phyloP scores from a whole-genome alignment of 2,113 vertebrate genomes.

The Myodes glareolus region DNA sequence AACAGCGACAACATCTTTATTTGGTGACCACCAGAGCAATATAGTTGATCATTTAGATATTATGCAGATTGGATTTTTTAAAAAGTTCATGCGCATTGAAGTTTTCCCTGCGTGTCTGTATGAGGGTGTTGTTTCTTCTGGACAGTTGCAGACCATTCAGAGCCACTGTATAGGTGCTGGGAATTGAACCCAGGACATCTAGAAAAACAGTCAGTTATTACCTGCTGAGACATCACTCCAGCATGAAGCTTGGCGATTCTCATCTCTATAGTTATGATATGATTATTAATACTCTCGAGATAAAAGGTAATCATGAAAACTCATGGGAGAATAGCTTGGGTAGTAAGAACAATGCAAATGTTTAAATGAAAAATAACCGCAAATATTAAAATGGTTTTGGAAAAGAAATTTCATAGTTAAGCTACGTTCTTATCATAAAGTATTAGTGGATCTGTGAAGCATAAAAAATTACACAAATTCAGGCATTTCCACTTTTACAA shows the following conservation, averaged over 20 bases:
- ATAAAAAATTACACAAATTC: not conserved
- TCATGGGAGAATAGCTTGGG: not conserved
- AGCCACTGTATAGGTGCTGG: not conserved
- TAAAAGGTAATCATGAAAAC: not conserved
- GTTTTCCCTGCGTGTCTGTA: not conserved
- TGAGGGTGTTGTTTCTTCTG: not conserved
- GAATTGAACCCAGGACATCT: not conserved
- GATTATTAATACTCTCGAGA: not conserved
- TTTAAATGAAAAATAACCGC: not conserved
- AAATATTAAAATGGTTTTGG: not conserved
- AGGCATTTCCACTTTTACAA: not conserved
- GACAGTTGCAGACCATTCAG: not conserved
- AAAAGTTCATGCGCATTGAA: not conserved
- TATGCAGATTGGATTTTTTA: not conserved
- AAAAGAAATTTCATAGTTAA: not conserved
- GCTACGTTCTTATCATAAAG: not conserved
- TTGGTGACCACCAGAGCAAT: not conserved
- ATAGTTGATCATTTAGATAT: not conserved
- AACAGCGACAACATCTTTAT: not conserved
- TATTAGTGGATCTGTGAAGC: not conserved
- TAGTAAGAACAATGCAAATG: not conserved
- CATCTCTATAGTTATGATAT: not conserved
- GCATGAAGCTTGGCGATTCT: not conserved
- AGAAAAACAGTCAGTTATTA: not conserved
- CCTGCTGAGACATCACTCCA: not conserved